Percentiles rank a stretch among this genome's conserved stretches.
These are phyloP conservation scores for Dysidea cf. avara DNA, from an alignment of 37 sponge, comb jelly and placozoan species.

Conservation along the genomic window DNA sequence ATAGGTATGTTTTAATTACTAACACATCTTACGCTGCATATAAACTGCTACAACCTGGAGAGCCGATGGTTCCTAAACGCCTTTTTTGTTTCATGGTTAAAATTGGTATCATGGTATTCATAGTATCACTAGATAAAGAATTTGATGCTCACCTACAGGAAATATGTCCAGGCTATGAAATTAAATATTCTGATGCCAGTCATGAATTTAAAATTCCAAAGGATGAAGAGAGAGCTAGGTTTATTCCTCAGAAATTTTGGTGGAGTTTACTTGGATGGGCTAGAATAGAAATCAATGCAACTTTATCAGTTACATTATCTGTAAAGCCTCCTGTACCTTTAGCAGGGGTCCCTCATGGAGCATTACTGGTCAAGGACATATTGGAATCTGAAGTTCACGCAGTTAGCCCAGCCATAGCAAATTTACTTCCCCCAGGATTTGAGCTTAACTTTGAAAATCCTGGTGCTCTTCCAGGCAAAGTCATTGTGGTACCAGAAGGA, in stretches of 20 bases:
- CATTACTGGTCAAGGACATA: no score
- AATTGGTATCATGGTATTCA: not conserved
- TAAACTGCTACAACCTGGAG: conserved; percentile 1
- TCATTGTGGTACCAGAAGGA: not conserved
- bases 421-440: not conserved
- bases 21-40: not conserved
- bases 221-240: no score
- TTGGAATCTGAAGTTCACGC: no score
- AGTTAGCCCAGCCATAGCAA: not conserved
- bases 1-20: not conserved
- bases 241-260: no score
- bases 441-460: not conserved
- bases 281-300: not conserved
- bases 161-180: not conserved
- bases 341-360: no score
- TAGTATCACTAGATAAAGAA: not conserved
- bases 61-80: not conserved
- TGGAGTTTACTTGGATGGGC: not conserved
- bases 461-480: not conserved
- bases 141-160: not conserved
- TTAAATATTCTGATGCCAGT: not conserved
- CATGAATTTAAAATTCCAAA: not conserved
- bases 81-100: conserved; percentile 1
- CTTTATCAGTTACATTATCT: not conserved
- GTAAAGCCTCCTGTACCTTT: not conserved